These are phyloP conservation scores for Magallana gigas DNA, from an alignment of 1,140 invertebrate species.

Conservation along the genomic window DNA sequence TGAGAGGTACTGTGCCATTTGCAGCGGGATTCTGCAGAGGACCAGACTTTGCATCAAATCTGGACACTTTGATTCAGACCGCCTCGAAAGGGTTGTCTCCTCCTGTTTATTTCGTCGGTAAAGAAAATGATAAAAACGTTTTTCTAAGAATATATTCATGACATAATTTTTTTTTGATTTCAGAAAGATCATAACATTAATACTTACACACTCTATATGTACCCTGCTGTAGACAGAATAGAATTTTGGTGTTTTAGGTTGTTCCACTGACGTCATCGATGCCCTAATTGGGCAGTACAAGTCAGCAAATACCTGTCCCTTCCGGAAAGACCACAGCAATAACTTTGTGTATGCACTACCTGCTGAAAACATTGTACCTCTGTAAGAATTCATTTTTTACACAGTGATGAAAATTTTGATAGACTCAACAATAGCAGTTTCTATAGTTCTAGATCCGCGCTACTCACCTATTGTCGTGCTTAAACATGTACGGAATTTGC, in stretches of 20 bases:
- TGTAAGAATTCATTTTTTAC: background rate
- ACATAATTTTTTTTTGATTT: too few relatives aligned
- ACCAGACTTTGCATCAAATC: background rate
- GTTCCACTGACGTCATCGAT: background rate
- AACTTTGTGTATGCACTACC: background rate
- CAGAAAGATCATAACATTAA: too few relatives aligned
- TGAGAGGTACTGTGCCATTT: background rate
- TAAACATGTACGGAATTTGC: too few relatives aligned
- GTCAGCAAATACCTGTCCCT: background rate
- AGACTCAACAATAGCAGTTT: too few relatives aligned
- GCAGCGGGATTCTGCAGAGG: background rate
- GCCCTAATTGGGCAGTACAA: background rate
- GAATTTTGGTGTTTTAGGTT: background rate
- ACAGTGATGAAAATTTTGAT: too few relatives aligned
- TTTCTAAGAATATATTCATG: too few relatives aligned
- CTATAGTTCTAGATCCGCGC: too few relatives aligned
- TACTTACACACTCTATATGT: too few relatives aligned
- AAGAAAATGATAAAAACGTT: background rate
- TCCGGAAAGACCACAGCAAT: background rate
- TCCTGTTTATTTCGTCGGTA: background rate
- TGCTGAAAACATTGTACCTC: background rate
- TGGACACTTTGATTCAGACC: background rate
- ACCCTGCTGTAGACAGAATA: too few relatives aligned
- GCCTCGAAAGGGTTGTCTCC: background rate
- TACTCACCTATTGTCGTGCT: too few relatives aligned